Evolutionary conservation across 2,113 vertebrate genomes (phyloP), one percentile per base, ranked within the genome.

Genomic region (Proterorhinus semilunaris): DNA sequence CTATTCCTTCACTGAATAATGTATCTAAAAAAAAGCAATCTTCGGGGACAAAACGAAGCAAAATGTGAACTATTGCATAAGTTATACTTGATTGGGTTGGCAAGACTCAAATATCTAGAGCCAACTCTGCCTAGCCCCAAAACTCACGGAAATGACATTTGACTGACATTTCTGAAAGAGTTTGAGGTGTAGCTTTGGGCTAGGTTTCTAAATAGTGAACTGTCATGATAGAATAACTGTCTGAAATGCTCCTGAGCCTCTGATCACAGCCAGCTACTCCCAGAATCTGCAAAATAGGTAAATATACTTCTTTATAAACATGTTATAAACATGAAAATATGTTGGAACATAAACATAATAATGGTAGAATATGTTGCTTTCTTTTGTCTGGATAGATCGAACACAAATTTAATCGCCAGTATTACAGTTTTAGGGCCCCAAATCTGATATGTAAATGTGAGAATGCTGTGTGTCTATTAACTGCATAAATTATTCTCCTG

Each of bases 161-260:
- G 79, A 82, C 58, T 80, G 71, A 57, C 79, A 69, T 53, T 65
- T 63, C 64, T 69, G 49, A 73, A 42, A 66, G 48, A 44, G 63
- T 55, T 66, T 15, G 45, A 63, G 47, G 59, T 75, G 59, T 17
- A 45, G 65, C 69, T 74, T 45, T 48, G 12, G 62, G 51, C 7
- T n/a, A 17, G 50, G 47, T 63, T 79, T 79, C 51, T 58, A 72
- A 70, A 72, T 27, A 48, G 68, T 16, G 52, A 17, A 11, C 17
- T 44, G 55, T 13, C 74, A 70, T 66, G 16, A 55, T 74, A 11
- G 61, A 6, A 27, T 16, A 49, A 67, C 17, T 2, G 2, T 43
- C 44, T 21, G 50, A 42, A 54, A 55, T 15, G 47, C 7, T 11
- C 61, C 48, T 59, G 21, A 68, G 47, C 62, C 55, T 69, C 61